Evolutionary conservation across 1,140 invertebrate species (phyloP).

Genomic region (Theocolax elegans): DNA sequence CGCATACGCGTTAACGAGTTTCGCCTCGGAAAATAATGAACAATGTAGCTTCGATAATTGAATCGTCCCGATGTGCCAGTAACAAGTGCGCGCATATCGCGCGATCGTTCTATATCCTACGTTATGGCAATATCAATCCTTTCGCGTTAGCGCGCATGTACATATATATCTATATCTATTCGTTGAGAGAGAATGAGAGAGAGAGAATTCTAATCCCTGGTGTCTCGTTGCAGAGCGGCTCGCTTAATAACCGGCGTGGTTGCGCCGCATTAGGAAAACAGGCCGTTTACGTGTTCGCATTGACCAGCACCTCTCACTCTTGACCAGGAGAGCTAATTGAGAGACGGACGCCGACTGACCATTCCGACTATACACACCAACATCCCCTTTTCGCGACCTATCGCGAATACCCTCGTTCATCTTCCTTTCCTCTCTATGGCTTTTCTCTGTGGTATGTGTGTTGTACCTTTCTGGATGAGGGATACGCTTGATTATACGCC

Average conservation of each 20-base stretch:
- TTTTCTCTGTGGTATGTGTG: too few relatives aligned
- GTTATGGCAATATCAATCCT: slow-evolving; percentile 54
- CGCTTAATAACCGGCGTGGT: slow-evolving; percentile 36
- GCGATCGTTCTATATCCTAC: neutral
- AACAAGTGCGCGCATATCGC: slow-evolving; percentile 18
- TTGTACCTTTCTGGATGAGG: neutral
- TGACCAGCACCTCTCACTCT: slow-evolving; percentile 3
- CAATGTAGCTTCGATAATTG: slow-evolving; percentile 1
- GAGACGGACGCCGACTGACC: neutral
- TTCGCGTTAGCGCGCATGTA: slow-evolving; percentile 50
- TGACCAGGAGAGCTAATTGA: slow-evolving; percentile 11
- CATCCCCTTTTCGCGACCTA: too few relatives aligned
- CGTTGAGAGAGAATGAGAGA: too few relatives aligned
- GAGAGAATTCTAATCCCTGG: slow-evolving; percentile 55
- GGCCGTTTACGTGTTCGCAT: slow-evolving; percentile 28
- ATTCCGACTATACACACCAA: too few relatives aligned
- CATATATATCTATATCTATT: neutral
- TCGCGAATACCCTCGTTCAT: too few relatives aligned
- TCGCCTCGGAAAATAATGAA: neutral
- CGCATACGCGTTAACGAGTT: too few relatives aligned
- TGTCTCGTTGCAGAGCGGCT: slow-evolving; percentile 57
- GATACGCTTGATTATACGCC: neutral
- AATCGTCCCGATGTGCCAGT: slow-evolving; percentile 10
- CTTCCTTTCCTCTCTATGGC: neutral
- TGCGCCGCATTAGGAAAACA: slow-evolving; percentile 39